phyloP scores from a whole-genome alignment of 1,140 invertebrate species.

The Ceratina calcarata region DNA sequence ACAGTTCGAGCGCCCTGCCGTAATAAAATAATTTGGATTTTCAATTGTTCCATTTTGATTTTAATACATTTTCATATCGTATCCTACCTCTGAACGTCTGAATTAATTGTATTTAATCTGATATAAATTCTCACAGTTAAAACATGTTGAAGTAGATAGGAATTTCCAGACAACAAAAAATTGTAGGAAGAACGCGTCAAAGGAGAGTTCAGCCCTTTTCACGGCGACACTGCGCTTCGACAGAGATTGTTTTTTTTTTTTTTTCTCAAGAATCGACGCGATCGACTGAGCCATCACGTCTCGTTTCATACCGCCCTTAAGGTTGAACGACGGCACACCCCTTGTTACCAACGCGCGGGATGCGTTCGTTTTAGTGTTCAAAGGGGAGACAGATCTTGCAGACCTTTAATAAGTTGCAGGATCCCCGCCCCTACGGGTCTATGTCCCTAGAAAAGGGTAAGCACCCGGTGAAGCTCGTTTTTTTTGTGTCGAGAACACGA shows the following conservation, averaged over 20 bases:
- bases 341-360: slow-evolving; percentile 45
- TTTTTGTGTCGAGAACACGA: background rate
- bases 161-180: no score
- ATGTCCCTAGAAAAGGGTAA: slow-evolving; percentile 44
- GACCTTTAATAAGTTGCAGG: slow-evolving; percentile 54
- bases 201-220: slow-evolving; percentile 12
- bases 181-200: background rate
- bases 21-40: slow-evolving; percentile 3
- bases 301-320: slow-evolving; percentile 51
- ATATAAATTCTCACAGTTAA: no score
- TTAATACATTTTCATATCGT: no score
- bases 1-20: background rate
- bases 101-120: no score
- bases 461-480: background rate
- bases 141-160: no score
- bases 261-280: slow-evolving; percentile 42
- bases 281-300: slow-evolving; percentile 48
- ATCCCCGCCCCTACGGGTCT: slow-evolving; percentile 34
- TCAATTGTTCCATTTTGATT: background rate
- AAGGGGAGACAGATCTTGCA: slow-evolving; percentile 49
- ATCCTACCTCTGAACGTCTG: no score
- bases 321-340: slow-evolving; percentile 50
- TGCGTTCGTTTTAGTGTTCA: slow-evolving; percentile 55
- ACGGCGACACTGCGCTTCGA: background rate
- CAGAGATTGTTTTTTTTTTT: slow-evolving; percentile 34